Conservation (phyloP, 2,888 invertebrate genomes). For the Criorhina ranunculi region DNA sequence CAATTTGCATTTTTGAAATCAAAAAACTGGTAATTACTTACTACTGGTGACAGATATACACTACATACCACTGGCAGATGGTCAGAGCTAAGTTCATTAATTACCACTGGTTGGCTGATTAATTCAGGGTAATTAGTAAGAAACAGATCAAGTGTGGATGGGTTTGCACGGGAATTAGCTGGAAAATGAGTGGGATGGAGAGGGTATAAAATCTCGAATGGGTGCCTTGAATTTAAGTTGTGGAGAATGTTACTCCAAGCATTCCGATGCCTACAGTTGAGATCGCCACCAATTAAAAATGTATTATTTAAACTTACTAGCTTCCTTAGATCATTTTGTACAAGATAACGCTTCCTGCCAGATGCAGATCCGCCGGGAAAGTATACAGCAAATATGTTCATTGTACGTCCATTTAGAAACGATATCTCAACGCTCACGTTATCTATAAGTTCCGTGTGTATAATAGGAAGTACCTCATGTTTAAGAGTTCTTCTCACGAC, state of each 20-base stretch:
- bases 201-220: neutral
- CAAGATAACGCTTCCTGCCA: too few relatives aligned
- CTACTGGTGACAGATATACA: neutral
- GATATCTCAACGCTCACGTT: constrained; percentile 5
- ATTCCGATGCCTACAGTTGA: too few relatives aligned
- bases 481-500: constrained; percentile 14
- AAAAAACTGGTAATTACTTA: neutral
- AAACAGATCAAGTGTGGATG: constrained; percentile 13
- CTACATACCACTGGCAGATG: constrained; percentile 18
- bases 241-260: too few relatives aligned
- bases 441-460: constrained; percentile 4
- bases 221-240: too few relatives aligned
- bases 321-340: too few relatives aligned
- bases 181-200: constrained; percentile 5
- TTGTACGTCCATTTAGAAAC: neutral
- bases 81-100: constrained; percentile 23
- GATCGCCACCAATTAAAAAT: too few relatives aligned
- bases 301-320: too few relatives aligned
- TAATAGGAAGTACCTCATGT: constrained; percentile 6
- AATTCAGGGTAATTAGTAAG: constrained; percentile 1
- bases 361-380: constrained; percentile 1
- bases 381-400: constrained; percentile 2
- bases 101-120: neutral
- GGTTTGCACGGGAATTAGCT: neutral
- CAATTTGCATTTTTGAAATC: constrained; percentile 1